Evolutionary conservation across 2,113 vertebrate genomes (phyloP), one percentile per base, ranked within the genome.

Genomic region (Proteles cristata): DNA sequence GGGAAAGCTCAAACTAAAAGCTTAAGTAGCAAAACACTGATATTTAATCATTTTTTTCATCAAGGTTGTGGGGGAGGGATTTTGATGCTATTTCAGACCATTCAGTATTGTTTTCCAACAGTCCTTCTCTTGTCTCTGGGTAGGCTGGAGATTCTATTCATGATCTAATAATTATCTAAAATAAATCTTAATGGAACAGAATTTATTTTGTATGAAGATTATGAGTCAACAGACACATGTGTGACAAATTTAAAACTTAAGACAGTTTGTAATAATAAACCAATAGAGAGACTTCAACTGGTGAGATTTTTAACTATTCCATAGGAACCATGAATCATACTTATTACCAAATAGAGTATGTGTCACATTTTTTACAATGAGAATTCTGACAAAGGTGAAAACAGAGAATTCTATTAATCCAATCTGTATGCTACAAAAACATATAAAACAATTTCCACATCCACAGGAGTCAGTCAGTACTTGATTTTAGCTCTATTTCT

Each of bases 361-460:
- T 89, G 65, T 89, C 84, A 93, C 1, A 15, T 81, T 90, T 96
- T 85, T 71, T 65, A 91, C 66, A 88, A 50, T 0, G 0, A 96
- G 80, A 80, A 83, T 0, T 17, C 86, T 90, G 76, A 93, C 88
- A 96, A 48, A 97, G 8, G 55, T 53, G 31, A 55, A 63, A 85
- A 94, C 81, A 68, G 68, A 89, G 43, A 98, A 85, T 96, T 93
- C 71, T 31, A 82, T 45, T 98, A 98, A 98, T 97, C 76, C 61
- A 92, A 93, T 90, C 88, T 88, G 55, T 88, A 97, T 96, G 68
- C 28, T 23, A 92, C 4, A 17, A 82, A 98, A 97, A 92, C 58
- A 97, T 45, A 88, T 81, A 97, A 98, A 98, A 91, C 68, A 63
- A 97, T 97, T 98, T 96, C 90, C 87, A 97, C 77, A 98, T 71